A percentile compares a stretch with the other conserved stretches of the same genome.
phyloP scores from a whole-genome alignment of 2,888 invertebrate species.

The Drosophila falleni region DNA sequence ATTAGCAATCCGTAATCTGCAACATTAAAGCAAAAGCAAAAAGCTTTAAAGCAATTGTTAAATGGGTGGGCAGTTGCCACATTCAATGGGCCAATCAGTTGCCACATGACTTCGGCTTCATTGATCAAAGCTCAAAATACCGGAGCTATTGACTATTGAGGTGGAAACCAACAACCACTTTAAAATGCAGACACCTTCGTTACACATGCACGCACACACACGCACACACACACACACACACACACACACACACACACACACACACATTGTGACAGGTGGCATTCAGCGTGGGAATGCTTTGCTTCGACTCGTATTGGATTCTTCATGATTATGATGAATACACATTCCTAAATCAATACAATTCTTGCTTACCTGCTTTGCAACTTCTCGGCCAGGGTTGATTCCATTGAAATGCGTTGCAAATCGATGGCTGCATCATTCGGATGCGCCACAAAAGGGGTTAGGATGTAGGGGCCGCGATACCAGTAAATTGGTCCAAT shows the following conservation, averaged over 20 bases:
- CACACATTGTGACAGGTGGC: neutral
- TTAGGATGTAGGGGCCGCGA: constrained; percentile 86
- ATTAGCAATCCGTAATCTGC: constrained; percentile 90
- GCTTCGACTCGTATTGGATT: constrained; percentile 12
- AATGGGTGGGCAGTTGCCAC: constrained; percentile 1
- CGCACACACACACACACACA: neutral
- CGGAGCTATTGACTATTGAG: constrained; percentile 38
- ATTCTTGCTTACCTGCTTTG: constrained; percentile 87
- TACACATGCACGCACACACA: constrained; percentile 5
- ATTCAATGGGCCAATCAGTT: constrained; percentile 49
- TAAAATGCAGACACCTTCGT: constrained; percentile 17
- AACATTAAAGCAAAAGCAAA: constrained; percentile 54
- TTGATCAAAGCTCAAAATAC: constrained; percentile 72
- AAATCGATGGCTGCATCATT: constrained; percentile 84
- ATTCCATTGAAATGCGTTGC: constrained; percentile 85
- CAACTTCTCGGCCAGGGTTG: constrained; percentile 88
- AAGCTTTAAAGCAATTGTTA: constrained; percentile 49
- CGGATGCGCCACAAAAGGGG: constrained; percentile 84
- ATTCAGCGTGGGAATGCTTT: constrained; percentile 29
- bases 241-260: too few relatives aligned
- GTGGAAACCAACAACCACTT: constrained; percentile 51
- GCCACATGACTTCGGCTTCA: constrained; percentile 68
- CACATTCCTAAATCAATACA: constrained; percentile 18
- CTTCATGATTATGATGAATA: constrained; percentile 25
- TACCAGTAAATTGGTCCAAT: constrained; percentile 91